Base-by-base conservation (phyloP, 2,113 vertebrate species). In the Leucosticte australis region DNA sequence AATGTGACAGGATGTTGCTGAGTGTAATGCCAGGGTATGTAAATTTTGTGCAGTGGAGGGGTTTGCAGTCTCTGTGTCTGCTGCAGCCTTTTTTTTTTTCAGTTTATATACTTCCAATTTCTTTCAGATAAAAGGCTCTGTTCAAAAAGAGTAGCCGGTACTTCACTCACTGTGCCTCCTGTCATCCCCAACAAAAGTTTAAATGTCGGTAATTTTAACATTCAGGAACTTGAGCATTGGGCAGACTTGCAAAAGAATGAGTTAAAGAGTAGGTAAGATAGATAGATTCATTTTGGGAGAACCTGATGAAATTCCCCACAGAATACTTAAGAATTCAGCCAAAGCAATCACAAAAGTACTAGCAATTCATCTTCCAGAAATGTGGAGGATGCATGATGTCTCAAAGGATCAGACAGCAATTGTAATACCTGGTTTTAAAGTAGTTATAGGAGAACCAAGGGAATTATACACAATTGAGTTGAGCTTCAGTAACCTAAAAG, bases 311-410 rank as follows among this genome's bases (percentile, higher is more conserved):
- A 83, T 88, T 81, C 69, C 79, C 60, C 77, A 44, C n/a, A 82
- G 77, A 87, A 89, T 84, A 75, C 60, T 92, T 87, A 59, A 89
- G 59, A 63, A 83, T 53, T 64, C 91, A 94, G 69, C 69, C 76
- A 89, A 92, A 78, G 91, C 83, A 89, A 94, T 91, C 80, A 87
- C 86, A 71, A 31, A 89, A 94, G 89, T 68, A 87, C 69, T 68
- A 71, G 86, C 39, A 95, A 93, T 92, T 88, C 49, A 63, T 92
- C 91, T 92, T 59, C 52, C 44, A 92, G 83, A 86, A 86, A 55
- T 15, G 37, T 67, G 69, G 89, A 90, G 76, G 60, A 91, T 70
- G 47, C 44, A 39, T 75, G 64, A 84, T 81, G 76, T 86, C 86
- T 87, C 76, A 87, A 52, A 89, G 92, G 86, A 87, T 71, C 86